Evolutionary conservation across 2,888 invertebrate species (phyloP), one percentile per base, ranked within the genome.

Genomic region (Ectemnius lituratus): DNA sequence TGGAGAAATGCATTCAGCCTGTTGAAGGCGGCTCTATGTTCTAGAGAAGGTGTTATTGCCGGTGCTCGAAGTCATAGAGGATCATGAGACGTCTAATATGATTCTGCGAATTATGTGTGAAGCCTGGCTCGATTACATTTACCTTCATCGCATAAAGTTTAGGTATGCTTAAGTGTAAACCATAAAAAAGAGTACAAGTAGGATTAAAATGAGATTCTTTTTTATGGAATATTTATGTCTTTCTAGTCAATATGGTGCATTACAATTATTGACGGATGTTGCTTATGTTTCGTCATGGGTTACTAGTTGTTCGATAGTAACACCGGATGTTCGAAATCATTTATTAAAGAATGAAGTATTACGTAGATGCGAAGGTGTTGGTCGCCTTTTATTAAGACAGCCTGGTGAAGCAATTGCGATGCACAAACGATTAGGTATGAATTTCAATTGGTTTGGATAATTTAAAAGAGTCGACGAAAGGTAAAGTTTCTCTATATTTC

Each of bases 91-190:
- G 57, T 93, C 95, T 28, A 95, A 96, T 85, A 94, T 96, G 93
- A 94, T 96, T 65, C 91, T 97, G 46, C 94, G 95, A 87, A 94
- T 97, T 45, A 95, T 96, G 92, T 96, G 97, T 86, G 97, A 97
- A 89, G 94, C 97, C 0, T 97, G 97, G 97, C 91, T 97, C 65
- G 96, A 97, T 89, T 96, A 96, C 84, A 97, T 97, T 80, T 96
- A 96, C 88, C 93, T 94, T 61, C 94, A 95, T 79, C 94, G 94
- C 89, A 95, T 97, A 27, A 96, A 95, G 88, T 97, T 97, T 91
- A 96, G 92, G 92, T 92, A 72, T 68, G 65, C 64, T 37, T 8
- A 8, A 4, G 11, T 11, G 37, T 2, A 23, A 37, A 37, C 8
- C 8, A 37, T 37, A 37, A 6, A 37, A 37, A 37, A 8, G 37